Evolutionary conservation across 2,113 vertebrate species (phyloP).

Genomic region (Falcunculus frontatus): DNA sequence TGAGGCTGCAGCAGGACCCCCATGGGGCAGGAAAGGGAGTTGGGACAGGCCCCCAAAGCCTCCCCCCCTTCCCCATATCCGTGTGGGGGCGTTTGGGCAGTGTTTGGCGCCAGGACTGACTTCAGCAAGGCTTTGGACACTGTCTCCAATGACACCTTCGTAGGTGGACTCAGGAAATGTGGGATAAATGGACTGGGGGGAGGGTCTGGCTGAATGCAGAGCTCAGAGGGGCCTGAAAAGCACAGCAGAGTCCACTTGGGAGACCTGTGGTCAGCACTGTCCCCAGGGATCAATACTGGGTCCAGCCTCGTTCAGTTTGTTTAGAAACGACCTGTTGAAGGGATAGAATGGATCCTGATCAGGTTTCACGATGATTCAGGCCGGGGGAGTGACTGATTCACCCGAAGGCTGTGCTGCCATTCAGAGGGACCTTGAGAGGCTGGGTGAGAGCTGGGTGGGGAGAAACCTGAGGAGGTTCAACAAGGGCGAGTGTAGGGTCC

Average conservation of each 20-base stretch:
- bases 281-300: neutral
- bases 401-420: neutral
- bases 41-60: neutral
- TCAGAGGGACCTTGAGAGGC: neutral
- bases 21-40: neutral
- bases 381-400: neutral
- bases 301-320: neutral
- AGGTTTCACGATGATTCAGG: neutral
- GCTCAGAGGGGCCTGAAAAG: neutral
- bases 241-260: neutral
- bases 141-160: rapidly evolving
- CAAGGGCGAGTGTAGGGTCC: neutral
- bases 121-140: neutral
- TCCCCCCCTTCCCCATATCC: neutral
- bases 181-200: too few species aligned
- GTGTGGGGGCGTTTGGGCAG: rapidly evolving
- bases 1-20: neutral
- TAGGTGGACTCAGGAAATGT: neutral
- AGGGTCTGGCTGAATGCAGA: neutral
- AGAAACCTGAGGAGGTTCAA: neutral
- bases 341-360: neutral
- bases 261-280: neutral
- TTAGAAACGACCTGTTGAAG: neutral
- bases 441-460: neutral
- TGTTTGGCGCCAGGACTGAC: neutral